Evolutionary conservation across 2,888 invertebrate species (phyloP).

Genomic region (Callinectes sapidus): DNA sequence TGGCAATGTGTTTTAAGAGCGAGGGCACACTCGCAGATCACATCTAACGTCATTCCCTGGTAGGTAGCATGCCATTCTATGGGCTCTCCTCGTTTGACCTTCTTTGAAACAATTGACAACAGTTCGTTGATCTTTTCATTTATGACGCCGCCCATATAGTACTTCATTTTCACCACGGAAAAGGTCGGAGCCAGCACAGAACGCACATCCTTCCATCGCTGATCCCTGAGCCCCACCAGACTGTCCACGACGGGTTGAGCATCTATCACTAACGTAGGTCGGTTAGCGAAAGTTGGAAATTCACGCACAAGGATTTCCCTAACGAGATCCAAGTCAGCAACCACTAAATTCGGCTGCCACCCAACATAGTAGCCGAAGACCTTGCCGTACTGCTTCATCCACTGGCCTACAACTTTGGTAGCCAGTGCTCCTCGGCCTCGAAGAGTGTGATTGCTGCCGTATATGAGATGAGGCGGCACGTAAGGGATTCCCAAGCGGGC

Average conservation of each 20-base stretch:
- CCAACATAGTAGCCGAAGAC: conserved; percentile 71
- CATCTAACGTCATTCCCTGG: conserved; percentile 78
- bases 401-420: conserved; percentile 62
- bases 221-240: conserved; percentile 75
- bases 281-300: conserved; percentile 74
- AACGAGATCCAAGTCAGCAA: conserved; percentile 73
- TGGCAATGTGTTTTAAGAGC: conserved; percentile 77
- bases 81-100: conserved; percentile 70
- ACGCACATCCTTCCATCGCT: conserved; percentile 78
- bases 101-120: conserved; percentile 73
- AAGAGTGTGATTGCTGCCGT: conserved; percentile 62
- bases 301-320: conserved; percentile 75
- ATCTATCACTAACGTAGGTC: conserved; percentile 73
- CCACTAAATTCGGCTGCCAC: conserved; percentile 60
- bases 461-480: conserved; percentile 64
- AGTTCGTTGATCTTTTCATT: conserved; percentile 76
- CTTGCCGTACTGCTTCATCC: conserved; percentile 67
- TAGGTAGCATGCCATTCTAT: conserved; percentile 77
- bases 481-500: conserved; percentile 57
- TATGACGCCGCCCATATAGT: conserved; percentile 77
- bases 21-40: conserved; percentile 78
- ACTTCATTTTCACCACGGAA: conserved; percentile 77
- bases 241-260: conserved; percentile 68
- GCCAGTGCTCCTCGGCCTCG: conserved; percentile 42
- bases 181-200: conserved; percentile 78